A percentile compares a stretch with the other conserved stretches of the same genome.
Evolutionary conservation across 2,797 vertebrate genomes (phyloP).

Genomic region (Petrocephalus schoutedeni): DNA sequence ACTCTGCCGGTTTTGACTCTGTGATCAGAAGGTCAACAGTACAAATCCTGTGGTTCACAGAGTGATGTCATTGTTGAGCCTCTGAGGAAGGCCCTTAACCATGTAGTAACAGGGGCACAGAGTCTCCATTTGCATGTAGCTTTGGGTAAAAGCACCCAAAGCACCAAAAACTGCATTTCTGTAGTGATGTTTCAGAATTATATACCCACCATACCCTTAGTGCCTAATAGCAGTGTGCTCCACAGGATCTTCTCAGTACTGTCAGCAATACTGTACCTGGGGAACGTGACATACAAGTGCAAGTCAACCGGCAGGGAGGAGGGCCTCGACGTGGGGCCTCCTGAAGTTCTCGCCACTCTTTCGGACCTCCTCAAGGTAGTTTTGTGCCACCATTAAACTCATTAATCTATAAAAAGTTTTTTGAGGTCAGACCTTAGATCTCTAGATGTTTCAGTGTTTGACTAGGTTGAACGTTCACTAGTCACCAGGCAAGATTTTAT

Average conservation of each 20-base stretch:
- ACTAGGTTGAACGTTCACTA: not conserved
- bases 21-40: not conserved
- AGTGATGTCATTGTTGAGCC: not conserved
- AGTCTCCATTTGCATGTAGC: not conserved
- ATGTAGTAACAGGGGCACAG: too few species aligned
- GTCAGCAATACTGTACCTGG: slow-evolving; percentile 93
- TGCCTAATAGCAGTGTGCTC: not conserved
- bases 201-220: not conserved
- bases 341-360: slow-evolving; percentile 82
- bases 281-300: slow-evolving; percentile 85
- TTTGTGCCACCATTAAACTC: not conserved
- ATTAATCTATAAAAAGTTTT: not conserved
- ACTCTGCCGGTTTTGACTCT: not conserved
- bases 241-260: slow-evolving; percentile 90
- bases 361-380: slow-evolving; percentile 87
- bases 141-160: not conserved
- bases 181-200: not conserved
- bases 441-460: not conserved
- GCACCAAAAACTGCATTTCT: not conserved
- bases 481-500: not conserved
- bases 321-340: slow-evolving; percentile 88
- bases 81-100: not conserved
- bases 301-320: slow-evolving; percentile 86
- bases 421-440: not conserved
- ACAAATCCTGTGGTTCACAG: not conserved